Evolutionary conservation across 2,797 vertebrate genomes (phyloP), one percentile per base, ranked within the genome.

Genomic region (Leptodactylus fallax): DNA sequence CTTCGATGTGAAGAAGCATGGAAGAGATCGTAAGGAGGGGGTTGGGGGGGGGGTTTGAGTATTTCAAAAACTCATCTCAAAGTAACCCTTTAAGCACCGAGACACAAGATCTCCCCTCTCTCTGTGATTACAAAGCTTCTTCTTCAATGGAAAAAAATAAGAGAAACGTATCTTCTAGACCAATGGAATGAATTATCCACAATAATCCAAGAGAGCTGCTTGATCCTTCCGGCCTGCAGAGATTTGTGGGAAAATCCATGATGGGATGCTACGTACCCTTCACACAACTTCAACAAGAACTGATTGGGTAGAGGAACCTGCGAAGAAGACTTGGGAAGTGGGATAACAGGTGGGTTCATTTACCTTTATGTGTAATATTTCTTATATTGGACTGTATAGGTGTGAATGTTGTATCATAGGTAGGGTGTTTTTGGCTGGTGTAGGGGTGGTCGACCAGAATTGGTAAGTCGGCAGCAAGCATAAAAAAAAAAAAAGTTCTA

Each of bases 311-410:
- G 13, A 74, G 51, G 71, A 47, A 47, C 60, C 71, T 25, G 71
- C 55, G 7, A n/a, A 25, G 82, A 84, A 45, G 69, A 21, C 55
- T 7, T 60, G 25, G 51, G 27, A 79, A 0, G 14, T 21, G 16
- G 1, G 13, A 0, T 51, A 89, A 83, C 85, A 92, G 92, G 92
- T 93, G 91, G 80, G 81, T 90, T 88, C 89, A 88, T 90, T 27
- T 47, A 21, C n/a, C n/a, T 9, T 49, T 84, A 88, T 90, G 25
- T 55, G 25, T n/a, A n/a, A n/a, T n/a, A n/a, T n/a, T n/a, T n/a
- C n/a, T n/a, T n/a, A n/a, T n/a, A n/a, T n/a, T n/a, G n/a, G n/a
- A n/a, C n/a, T n/a, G n/a, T n/a, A n/a, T n/a, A n/a, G n/a, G n/a
- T n/a, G n/a, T n/a, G n/a, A n/a, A n/a, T n/a, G n/a, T n/a, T n/a